Conservation (phyloP, 2,113 vertebrate species). For the Shinisaurus crocodilurus region DNA sequence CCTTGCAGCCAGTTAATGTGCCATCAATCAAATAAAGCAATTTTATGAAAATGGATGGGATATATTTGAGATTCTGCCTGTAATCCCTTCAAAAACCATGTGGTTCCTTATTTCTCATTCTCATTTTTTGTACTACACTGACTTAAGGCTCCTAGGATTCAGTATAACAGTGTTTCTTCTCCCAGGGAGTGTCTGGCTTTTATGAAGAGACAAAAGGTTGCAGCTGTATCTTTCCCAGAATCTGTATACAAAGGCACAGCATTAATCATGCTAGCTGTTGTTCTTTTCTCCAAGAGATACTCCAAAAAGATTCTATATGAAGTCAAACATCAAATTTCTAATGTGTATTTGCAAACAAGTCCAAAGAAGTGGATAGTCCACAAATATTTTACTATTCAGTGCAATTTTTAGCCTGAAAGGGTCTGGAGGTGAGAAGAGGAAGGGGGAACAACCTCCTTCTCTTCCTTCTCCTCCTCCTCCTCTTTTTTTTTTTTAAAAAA, state of each 20-base stretch:
- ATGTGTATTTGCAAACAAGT: background rate
- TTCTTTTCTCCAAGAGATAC: background rate
- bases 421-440: too few relatives aligned
- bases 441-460: background rate
- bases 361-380: constrained; percentile 2
- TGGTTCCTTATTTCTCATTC: constrained; percentile 4
- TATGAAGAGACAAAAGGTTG: background rate
- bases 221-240: constrained; percentile 31
- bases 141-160: constrained; percentile 21
- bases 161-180: constrained; percentile 10
- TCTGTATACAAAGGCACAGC: constrained; percentile 13
- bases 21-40: constrained; percentile 26
- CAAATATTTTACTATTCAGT: background rate
- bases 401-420: background rate
- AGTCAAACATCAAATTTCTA: constrained; percentile 12
- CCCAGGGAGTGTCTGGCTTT: constrained; percentile 4
- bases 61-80: constrained; percentile 38
- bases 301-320: constrained; percentile 15
- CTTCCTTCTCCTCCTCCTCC: too few relatives aligned
- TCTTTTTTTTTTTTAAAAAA: too few relatives aligned
- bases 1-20: constrained; percentile 33
- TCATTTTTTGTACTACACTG: background rate
- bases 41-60: constrained; percentile 16
- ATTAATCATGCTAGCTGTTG: constrained; percentile 20
- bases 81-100: constrained; percentile 18